Evolutionary conservation across 2,797 vertebrate species (phyloP), one percentile per base, ranked within the genome.

Genomic region (Sebastes vulpes): DNA sequence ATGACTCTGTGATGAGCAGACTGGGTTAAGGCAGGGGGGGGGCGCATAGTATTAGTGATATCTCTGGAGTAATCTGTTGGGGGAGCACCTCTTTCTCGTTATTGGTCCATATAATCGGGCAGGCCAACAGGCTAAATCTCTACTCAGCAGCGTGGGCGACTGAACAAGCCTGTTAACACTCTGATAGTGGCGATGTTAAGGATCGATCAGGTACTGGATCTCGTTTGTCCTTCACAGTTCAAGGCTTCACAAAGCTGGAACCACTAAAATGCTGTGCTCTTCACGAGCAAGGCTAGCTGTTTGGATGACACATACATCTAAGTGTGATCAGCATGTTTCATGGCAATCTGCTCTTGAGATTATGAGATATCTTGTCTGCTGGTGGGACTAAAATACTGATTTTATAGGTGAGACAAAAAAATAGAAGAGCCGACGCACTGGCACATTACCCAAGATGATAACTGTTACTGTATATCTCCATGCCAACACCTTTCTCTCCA

Each of bases 121-220:
- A 65, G 38, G 58, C 72, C 53, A 59, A 72, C 42, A 12, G 78
- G 75, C 59, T 68, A 65, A 64, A 90, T 31, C 69, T 75, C 69
- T 21, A 64, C 52, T 81, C 73, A 78, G 69, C 73, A 69, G 60
- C 4, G 54, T 75, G 79, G 77, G 63, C 11, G 12, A 31, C 65
- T 50, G 53, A 77, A 82, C 65, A 26, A 83, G 69, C 63, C 77
- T 79, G 81, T 86, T 87, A 72, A 77, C 67, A 52, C 52, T 65
- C 59, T 46, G 67, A 77, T 18, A 69, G 72, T 14, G 42, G 68
- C 5, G 20, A 42, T 54, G 60, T 12, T 65, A 21, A 57, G 35
- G 59, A 65, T 87, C 52, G 9, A 83, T 85, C 65, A 21, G 53
- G 59, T 68, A 59, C n/a, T 1, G 4, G 57, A 66, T 31, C 59